These are phyloP conservation scores for Anomalospiza imberbis DNA, from an alignment of 2,797 vertebrate genomes.

Conservation along the genomic window DNA sequence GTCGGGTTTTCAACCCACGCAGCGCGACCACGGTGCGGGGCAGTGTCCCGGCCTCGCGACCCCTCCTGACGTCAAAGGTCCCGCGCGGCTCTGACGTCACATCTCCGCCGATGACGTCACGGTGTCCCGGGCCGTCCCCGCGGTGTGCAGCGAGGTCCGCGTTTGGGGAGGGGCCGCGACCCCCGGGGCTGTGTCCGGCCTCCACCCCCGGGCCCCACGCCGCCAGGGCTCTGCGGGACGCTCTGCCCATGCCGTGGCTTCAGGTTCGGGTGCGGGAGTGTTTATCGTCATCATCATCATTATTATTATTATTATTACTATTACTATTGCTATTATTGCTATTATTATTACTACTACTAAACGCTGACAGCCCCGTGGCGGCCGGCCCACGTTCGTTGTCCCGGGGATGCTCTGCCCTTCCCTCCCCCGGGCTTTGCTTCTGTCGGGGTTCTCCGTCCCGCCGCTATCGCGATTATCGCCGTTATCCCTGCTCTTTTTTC, in stretches of 20 bases:
- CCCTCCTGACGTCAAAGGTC: neutral
- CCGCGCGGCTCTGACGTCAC: neutral
- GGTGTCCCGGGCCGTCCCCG: too few relatives aligned
- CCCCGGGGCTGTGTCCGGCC: neutral
- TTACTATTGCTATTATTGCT: neutral
- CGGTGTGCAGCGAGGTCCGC: neutral
- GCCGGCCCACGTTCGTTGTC: neutral
- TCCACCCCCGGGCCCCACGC: neutral
- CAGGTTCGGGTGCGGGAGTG: too few relatives aligned
- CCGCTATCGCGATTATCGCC: neutral
- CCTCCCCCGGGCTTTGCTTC: neutral
- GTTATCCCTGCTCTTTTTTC: neutral
- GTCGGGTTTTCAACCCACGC: neutral
- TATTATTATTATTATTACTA: too few relatives aligned
- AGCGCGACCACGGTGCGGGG: too few relatives aligned
- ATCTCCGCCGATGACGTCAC: neutral
- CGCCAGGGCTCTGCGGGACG: neutral
- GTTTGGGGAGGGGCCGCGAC: neutral
- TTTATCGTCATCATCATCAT: fast-evolving
- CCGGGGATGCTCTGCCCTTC: neutral
- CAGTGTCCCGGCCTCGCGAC: neutral
- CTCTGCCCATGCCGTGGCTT: neutral
- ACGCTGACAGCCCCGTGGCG: fast-evolving
- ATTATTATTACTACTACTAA: neutral
- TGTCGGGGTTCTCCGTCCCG: neutral